Evolutionary conservation across 2,113 vertebrate species (phyloP).

Genomic region (Ailuropoda melanoleuca): DNA sequence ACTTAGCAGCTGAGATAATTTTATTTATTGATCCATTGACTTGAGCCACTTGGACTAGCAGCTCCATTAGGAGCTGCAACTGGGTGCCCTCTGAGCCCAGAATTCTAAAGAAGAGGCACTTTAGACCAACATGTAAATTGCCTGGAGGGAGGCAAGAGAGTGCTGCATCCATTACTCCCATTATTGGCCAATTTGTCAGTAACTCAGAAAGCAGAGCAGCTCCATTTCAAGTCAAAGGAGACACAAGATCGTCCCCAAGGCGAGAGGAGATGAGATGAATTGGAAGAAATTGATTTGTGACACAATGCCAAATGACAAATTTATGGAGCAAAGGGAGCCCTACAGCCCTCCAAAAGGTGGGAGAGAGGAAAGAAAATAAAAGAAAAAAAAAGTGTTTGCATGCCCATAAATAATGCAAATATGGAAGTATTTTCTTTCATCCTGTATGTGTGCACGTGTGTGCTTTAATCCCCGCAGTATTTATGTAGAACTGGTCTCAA

Average conservation of each 20-base stretch:
- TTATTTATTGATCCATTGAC: slow-evolving; percentile 50
- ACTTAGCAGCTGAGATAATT: slow-evolving; percentile 33
- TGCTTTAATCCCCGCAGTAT: not conserved
- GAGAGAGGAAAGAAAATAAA: not conserved
- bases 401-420: not conserved
- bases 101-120: slow-evolving; percentile 52
- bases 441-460: no score
- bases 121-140: slow-evolving; percentile 77
- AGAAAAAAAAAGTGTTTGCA: not conserved
- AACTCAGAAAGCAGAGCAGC: slow-evolving; percentile 62
- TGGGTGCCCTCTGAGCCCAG: slow-evolving; percentile 42
- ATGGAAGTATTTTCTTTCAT: not conserved
- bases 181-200: slow-evolving; percentile 79
- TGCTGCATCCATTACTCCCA: slow-evolving; percentile 71
- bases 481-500: not conserved
- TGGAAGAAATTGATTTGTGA: slow-evolving; percentile 49
- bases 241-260: not conserved
- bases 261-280: not conserved
- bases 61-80: slow-evolving; percentile 68
- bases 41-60: slow-evolving; percentile 37
- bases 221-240: slow-evolving; percentile 32
- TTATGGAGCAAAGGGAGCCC: not conserved
- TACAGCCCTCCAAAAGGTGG: not conserved
- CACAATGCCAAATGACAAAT: not conserved
- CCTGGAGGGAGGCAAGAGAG: slow-evolving; percentile 48